Evolutionary conservation across 2,888 invertebrate genomes (phyloP).

Genomic region (Ectemnius cavifrons): DNA sequence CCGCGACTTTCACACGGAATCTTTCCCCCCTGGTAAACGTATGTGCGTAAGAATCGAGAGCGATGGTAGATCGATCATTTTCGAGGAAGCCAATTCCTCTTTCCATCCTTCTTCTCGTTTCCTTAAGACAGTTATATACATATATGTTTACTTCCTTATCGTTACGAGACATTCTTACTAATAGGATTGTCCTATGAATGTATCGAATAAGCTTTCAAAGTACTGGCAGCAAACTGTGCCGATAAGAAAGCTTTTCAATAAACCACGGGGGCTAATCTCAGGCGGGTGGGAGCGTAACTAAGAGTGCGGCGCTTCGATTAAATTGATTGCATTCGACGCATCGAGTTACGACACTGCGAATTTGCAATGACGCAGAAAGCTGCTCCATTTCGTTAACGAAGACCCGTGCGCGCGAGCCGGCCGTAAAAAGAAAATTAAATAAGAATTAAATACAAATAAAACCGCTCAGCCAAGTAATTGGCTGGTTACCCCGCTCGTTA

Average conservation of each 20-base stretch:
- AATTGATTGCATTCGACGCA: constrained; percentile 33
- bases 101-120: no score
- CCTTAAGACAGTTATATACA: no score
- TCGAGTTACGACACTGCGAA: constrained; percentile 35
- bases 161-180: no score
- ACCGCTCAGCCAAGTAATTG: constrained; percentile 77
- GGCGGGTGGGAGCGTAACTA: no score
- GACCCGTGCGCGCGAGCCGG: constrained; percentile 34
- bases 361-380: constrained; percentile 62
- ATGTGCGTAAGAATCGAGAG: constrained; percentile 51
- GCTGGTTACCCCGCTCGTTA: constrained; percentile 70
- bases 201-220: no score
- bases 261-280: no score
- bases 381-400: constrained; percentile 72
- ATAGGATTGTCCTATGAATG: no score
- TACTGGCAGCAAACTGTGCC: no score
- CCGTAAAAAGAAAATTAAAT: constrained; percentile 78
- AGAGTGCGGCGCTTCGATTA: background rate
- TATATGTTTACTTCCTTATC: no score
- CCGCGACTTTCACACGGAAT: constrained; percentile 56
- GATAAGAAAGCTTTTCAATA: no score
- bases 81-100: background rate
- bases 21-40: constrained; percentile 50
- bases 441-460: constrained; percentile 78
- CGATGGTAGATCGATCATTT: constrained; percentile 45